phyloP scores from a whole-genome alignment of 2,888 invertebrate genomes.

The Pediacus dermestoides region DNA sequence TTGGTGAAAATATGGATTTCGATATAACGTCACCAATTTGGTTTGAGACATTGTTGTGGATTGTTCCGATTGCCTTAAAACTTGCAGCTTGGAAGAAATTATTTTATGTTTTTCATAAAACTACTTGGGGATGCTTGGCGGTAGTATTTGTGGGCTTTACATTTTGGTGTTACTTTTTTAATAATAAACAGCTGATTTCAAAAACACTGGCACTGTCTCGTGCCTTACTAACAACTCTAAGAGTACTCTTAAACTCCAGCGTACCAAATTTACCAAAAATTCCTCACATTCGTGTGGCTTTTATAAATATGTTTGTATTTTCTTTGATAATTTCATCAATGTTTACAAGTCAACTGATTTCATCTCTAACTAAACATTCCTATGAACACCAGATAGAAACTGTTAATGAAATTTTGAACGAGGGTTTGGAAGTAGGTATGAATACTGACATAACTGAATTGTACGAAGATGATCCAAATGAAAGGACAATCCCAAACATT shows the following conservation, averaged over 20 bases:
- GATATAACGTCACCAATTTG: conserved; percentile 1
- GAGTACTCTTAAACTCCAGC: not conserved
- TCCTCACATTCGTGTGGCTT: not conserved
- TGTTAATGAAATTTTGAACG: not conserved
- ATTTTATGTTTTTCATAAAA: not conserved
- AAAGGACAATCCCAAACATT: not conserved
- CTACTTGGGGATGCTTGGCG: no score
- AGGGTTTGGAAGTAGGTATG: not conserved
- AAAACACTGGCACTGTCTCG: no score
- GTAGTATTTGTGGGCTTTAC: no score
- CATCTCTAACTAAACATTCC: not conserved
- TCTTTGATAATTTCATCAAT: not conserved
- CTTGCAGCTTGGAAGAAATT: not conserved
- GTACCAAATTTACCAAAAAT: not conserved
- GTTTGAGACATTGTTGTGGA: not conserved
- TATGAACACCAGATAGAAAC: not conserved
- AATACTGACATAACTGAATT: not conserved
- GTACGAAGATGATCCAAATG: not conserved
- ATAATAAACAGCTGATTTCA: no score
- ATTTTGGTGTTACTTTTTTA: no score
- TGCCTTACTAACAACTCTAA: not conserved
- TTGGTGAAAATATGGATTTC: conserved; percentile 2
- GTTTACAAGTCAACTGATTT: not conserved
- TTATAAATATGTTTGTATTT: not conserved
- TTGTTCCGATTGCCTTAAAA: not conserved